Conservation (phyloP, 1,140 invertebrate genomes). For the Leptinotarsa lineolata region DNA sequence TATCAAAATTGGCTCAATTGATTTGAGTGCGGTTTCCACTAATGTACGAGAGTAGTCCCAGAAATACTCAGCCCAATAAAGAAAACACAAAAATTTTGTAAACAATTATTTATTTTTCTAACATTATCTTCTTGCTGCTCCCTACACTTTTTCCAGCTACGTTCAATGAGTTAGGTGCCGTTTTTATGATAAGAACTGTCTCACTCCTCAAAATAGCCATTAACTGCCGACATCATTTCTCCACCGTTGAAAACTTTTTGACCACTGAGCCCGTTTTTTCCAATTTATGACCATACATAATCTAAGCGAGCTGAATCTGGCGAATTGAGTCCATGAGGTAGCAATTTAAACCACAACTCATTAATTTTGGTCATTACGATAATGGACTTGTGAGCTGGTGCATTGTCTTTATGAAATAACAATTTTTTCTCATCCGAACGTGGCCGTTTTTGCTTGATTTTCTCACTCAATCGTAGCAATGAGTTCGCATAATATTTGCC, state of each 20-base stretch:
- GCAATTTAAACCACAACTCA: constrained; percentile 11
- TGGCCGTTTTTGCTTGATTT: constrained; percentile 3
- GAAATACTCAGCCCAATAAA: too few species aligned
- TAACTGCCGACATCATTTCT: too few species aligned
- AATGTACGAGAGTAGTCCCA: too few species aligned
- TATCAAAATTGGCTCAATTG: too few species aligned
- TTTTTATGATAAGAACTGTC: too few species aligned
- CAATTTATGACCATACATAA: not conserved
- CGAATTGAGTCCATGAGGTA: constrained; percentile 1
- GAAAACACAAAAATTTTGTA: too few species aligned
- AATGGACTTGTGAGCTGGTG: too few species aligned
- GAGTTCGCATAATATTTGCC: constrained; percentile 27
- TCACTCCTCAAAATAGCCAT: not conserved
- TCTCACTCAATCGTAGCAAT: not conserved
- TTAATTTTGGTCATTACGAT: not conserved
- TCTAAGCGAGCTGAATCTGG: not conserved
- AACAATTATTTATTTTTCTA: too few species aligned
- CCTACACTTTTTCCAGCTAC: too few species aligned
- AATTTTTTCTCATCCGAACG: constrained; percentile 1
- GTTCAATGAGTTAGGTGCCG: too few species aligned
- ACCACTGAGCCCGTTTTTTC: constrained; percentile 1
- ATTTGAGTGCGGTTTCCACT: too few species aligned
- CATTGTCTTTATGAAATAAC: constrained; percentile 9
- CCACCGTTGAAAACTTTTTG: constrained; percentile 8
- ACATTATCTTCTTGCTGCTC: too few species aligned